phyloP scores from a whole-genome alignment of 2,888 invertebrate species.

The Diabrotica balteata region DNA sequence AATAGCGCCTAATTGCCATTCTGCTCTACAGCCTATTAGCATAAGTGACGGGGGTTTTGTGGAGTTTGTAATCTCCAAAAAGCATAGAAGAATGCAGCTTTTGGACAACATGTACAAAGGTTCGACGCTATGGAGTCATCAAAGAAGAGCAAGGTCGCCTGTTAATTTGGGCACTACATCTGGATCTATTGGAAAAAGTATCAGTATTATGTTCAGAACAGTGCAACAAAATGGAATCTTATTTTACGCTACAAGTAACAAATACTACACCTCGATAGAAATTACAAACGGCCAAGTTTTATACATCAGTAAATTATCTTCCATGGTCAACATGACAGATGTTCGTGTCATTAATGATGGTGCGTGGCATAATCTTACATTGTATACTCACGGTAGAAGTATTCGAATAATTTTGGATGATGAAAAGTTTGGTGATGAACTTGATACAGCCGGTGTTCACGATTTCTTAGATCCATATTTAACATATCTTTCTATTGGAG shows the following conservation, averaged over 20 bases:
- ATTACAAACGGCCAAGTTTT: slow-evolving; percentile 77
- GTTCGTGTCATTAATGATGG: slow-evolving; percentile 78
- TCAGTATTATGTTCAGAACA: slow-evolving; percentile 84
- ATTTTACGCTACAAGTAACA: slow-evolving; percentile 86
- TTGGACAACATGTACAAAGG: slow-evolving; percentile 80
- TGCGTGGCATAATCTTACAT: slow-evolving; percentile 86
- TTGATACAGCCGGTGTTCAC: slow-evolving; percentile 86
- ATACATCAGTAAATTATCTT: slow-evolving; percentile 81
- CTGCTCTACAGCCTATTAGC: slow-evolving; percentile 80
- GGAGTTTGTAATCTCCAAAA: slow-evolving; percentile 81
- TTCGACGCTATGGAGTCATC: slow-evolving; percentile 71
- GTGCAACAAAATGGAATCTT: slow-evolving; percentile 79
- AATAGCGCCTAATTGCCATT: slow-evolving; percentile 80
- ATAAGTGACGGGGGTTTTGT: slow-evolving; percentile 80
- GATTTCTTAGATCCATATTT: slow-evolving; percentile 92
- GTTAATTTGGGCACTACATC: slow-evolving; percentile 11
- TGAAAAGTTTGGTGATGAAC: slow-evolving; percentile 77
- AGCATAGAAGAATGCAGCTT: slow-evolving; percentile 85
- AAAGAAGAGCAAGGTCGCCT: slow-evolving; percentile 36
- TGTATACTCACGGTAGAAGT: slow-evolving; percentile 74
- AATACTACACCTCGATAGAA: slow-evolving; percentile 85
- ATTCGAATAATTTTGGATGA: slow-evolving; percentile 77
- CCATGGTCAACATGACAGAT: slow-evolving; percentile 83
- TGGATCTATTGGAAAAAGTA: slow-evolving; percentile 69
- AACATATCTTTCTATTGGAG: slow-evolving; percentile 81